phyloP scores from a whole-genome alignment of 1,140 invertebrate genomes.

The Chymomyza costata region DNA sequence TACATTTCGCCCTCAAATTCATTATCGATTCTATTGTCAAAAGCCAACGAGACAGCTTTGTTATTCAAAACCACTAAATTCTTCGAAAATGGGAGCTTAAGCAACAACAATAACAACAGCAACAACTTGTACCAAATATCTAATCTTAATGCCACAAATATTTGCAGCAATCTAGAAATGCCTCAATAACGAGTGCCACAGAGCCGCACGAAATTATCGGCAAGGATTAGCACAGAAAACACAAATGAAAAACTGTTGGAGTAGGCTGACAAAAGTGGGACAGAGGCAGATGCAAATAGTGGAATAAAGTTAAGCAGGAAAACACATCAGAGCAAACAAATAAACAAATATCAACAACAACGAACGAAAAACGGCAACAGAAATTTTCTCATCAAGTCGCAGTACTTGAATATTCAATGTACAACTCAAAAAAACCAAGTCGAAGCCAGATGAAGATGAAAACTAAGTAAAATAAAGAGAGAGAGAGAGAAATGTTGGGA shows the following conservation, averaged over 20 bases:
- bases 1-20: too few relatives aligned
- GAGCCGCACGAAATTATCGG: conserved; percentile 37
- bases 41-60: too few relatives aligned
- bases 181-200: conserved; percentile 1
- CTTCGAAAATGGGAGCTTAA: conserved; percentile 1
- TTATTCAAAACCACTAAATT: conserved; percentile 28
- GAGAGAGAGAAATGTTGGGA: too few relatives aligned
- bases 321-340: conserved; percentile 18
- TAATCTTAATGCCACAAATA: conserved; percentile 25
- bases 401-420: conserved; percentile 28
- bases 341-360: conserved; percentile 1
- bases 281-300: not conserved
- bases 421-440: conserved; percentile 4
- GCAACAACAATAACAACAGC: conserved; percentile 1
- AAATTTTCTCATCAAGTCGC: conserved; percentile 25
- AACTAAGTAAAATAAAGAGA: not conserved
- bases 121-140: conserved; percentile 2
- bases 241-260: conserved; percentile 38
- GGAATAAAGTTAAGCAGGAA: conserved; percentile 11
- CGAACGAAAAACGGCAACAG: conserved; percentile 11
- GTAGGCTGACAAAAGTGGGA: conserved; percentile 5
- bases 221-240: conserved; percentile 45
- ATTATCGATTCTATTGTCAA: too few relatives aligned
- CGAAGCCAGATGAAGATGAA: too few relatives aligned
- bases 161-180: conserved; percentile 16